A percentile compares a stretch with the other conserved stretches of the same genome.
Evolutionary conservation across 2,797 vertebrate species (phyloP).

Genomic region (Apogon hyalosoma): DNA sequence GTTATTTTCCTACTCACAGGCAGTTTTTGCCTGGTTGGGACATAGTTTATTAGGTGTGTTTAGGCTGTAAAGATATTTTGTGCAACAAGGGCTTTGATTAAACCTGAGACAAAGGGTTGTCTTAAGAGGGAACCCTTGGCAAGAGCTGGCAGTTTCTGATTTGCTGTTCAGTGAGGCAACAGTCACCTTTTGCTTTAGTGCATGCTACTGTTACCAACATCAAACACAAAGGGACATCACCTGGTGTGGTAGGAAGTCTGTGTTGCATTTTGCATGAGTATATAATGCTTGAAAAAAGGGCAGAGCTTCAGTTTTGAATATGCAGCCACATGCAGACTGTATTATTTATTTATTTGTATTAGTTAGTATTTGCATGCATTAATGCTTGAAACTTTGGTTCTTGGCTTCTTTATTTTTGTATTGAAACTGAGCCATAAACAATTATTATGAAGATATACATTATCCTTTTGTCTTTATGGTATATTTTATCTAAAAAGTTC

Average conservation of each 20-base stretch:
- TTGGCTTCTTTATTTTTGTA: neutral
- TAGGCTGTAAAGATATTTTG: constrained; percentile 4
- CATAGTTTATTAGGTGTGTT: constrained; percentile 3
- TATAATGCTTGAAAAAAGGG: neutral
- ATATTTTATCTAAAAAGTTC: too few species aligned
- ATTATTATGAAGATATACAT: too few species aligned
- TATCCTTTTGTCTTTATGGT: too few species aligned
- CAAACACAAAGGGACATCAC: neutral
- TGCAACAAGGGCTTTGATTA: neutral
- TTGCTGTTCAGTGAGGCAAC: neutral
- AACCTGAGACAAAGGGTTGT: neutral
- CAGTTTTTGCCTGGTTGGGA: constrained; percentile 14
- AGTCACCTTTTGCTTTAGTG: neutral
- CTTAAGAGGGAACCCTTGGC: neutral
- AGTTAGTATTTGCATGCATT: constrained; percentile 2
- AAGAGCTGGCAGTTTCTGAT: neutral
- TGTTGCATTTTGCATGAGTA: constrained; percentile 11
- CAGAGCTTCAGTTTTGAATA: constrained; percentile 24
- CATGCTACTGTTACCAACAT: neutral
- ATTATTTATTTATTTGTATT: constrained; percentile 10
- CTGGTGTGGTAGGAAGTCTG: neutral
- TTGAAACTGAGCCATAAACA: too few species aligned
- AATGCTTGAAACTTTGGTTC: neutral
- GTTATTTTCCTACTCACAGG: neutral
- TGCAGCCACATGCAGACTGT: neutral